Evolutionary conservation across 2,888 invertebrate species (phyloP).

Genomic region (Chrysotoxum bicinctum): DNA sequence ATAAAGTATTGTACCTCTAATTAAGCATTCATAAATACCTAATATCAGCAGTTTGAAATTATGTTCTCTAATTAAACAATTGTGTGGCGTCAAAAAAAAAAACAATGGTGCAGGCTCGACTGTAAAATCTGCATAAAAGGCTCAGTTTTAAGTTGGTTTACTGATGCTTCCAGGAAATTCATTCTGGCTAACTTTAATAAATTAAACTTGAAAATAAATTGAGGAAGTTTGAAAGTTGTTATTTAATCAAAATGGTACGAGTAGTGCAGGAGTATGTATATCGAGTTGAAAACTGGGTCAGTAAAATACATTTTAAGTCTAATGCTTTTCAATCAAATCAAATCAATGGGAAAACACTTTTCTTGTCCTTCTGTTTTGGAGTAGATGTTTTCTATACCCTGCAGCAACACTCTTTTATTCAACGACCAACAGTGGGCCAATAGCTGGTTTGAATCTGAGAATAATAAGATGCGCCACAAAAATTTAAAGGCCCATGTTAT

Average conservation of each 20-base stretch:
- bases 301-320: constrained; percentile 26
- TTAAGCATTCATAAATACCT: constrained; percentile 40
- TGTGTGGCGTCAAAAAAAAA: neutral
- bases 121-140: neutral
- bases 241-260: constrained; percentile 8
- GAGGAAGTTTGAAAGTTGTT: constrained; percentile 19
- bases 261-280: neutral
- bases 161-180: neutral
- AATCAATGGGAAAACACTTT: constrained; percentile 30
- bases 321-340: constrained; percentile 31
- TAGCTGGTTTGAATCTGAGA: neutral
- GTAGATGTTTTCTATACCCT: constrained; percentile 4
- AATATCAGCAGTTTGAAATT: constrained; percentile 35
- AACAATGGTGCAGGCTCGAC: neutral
- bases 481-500: no score
- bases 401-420: constrained; percentile 11
- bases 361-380: constrained; percentile 17
- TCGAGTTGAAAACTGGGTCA: constrained; percentile 1
- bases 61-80: constrained; percentile 13
- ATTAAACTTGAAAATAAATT: constrained; percentile 17
- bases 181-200: neutral
- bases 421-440: neutral
- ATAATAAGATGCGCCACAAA: no score
- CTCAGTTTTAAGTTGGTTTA: neutral
- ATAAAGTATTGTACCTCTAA: constrained; percentile 32